Base-by-base conservation (phyloP, 1,140 invertebrate species). In the Drosophila willistoni region DNA sequence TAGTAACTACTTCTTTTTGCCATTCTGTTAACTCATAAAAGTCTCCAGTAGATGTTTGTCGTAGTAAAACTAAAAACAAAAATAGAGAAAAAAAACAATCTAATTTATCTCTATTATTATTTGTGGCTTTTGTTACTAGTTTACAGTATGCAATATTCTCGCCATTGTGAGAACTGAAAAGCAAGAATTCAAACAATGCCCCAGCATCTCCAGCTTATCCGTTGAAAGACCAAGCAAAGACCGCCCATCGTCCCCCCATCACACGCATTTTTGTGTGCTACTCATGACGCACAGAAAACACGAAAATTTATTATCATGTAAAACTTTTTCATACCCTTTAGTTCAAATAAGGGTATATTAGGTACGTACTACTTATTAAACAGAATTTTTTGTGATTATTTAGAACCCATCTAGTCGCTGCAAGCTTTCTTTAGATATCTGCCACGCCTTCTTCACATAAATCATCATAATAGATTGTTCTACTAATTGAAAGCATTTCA, bases 221-320 rank as follows among this genome's bases (percentile, higher is more conserved):
- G n/a, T 2, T 7, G 12, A 51, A 22, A 51, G 17, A 22, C 44
- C 7, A 51, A 51, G 17, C 29, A 29, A 29, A 22, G 44, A 10
- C 7, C 7, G 44, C 19, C 47, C 29, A 5, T 29, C 29, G 29
- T 6, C 42, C 22, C 19, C 17, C 19, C 44, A 9, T 3, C 13
- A 9, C 34, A 39, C 17, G 29, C 41, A 57, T 47, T n/a, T 42
- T n/a, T 47, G 7, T 62, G 29, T 47, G 69, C 64, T 65, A 70
- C 72, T 14, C 71, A 34, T 51, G 44, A 51, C 44, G 10, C 44
- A 51, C 44, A 39, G 33, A 60, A 39, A 60, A 60, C 41, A 34
- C 55, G 44, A 55, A 74, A 77, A 81, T 78, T 75, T 85, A 85
- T 85, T 85, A 81, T 81, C 81, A 85, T 86, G 82, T 81, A 85